phyloP scores from a whole-genome alignment of 1,140 invertebrate species.

The Tyrophagus putrescentiae region DNA sequence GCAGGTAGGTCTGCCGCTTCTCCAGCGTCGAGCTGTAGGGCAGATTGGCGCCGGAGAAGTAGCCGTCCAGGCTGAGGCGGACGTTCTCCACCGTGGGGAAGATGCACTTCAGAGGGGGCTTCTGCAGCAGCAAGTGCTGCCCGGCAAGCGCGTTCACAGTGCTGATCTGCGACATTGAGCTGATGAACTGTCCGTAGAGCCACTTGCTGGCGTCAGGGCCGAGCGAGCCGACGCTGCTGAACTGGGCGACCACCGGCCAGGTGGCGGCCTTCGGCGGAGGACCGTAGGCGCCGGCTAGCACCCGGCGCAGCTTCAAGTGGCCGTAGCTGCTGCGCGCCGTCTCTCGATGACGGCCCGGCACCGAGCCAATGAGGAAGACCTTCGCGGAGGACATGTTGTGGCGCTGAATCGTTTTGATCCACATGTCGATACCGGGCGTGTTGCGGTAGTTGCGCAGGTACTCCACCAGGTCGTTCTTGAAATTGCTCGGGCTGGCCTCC shows the following conservation, averaged over 20 bases:
- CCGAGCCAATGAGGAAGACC: conserved; percentile 67
- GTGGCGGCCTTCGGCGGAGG: conserved; percentile 30
- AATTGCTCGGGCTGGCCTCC: conserved; percentile 51
- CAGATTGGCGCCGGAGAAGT: conserved; percentile 67
- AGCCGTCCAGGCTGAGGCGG: conserved; percentile 60
- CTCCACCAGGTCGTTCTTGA: conserved; percentile 64
- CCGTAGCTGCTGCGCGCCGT: conserved; percentile 45
- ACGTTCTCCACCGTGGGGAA: conserved; percentile 67
- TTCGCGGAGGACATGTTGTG: conserved; percentile 65
- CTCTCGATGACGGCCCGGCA: conserved; percentile 59
- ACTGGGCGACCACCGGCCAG: conserved; percentile 64
- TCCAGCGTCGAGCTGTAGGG: conserved; percentile 64
- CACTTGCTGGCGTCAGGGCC: conserved; percentile 52
- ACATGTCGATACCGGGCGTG: conserved; percentile 47
- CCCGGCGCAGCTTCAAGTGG: conserved; percentile 47
- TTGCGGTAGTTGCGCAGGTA: conserved; percentile 67
- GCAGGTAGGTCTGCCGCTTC: conserved; percentile 70
- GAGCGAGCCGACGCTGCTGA: conserved; percentile 75
- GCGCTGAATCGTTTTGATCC: conserved; percentile 53
- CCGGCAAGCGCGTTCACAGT: conserved; percentile 3
- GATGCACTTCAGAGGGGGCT: conserved; percentile 31
- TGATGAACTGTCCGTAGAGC: conserved; percentile 49
- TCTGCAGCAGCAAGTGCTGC: background rate
- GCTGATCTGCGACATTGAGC: conserved; percentile 25
- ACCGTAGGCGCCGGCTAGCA: conserved; percentile 42